A percentile compares a stretch with the other conserved stretches of the same genome.
Conservation (phyloP, 2,888 invertebrate species). For the Plebejus argus region DNA sequence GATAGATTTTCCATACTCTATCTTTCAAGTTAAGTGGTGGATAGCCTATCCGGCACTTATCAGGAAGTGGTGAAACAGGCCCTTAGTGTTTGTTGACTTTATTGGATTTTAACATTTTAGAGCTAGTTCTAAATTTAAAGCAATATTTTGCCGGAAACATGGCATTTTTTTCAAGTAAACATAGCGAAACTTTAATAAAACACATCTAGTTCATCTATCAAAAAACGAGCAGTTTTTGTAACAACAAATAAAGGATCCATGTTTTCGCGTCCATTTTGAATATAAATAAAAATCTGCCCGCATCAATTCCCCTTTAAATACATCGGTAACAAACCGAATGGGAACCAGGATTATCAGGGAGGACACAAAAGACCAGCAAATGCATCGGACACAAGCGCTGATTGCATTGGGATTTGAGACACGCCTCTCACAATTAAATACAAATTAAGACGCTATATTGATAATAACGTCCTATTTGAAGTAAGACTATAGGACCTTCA, state of each 20-base stretch:
- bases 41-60: too few species aligned
- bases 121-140: too few species aligned
- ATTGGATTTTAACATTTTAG: too few species aligned
- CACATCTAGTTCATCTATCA: neutral
- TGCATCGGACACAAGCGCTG: slow-evolving; percentile 37
- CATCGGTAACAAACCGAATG: slow-evolving; percentile 19
- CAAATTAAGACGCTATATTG: too few species aligned
- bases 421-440: slow-evolving; percentile 14
- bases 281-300: slow-evolving; percentile 9
- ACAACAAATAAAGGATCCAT: neutral
- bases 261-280: slow-evolving; percentile 11
- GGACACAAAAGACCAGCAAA: slow-evolving; percentile 37
- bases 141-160: too few species aligned
- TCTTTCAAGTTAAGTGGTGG: too few species aligned
- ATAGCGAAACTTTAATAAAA: neutral
- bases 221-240: neutral
- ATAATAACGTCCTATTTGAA: too few species aligned
- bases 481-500: too few species aligned
- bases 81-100: too few species aligned
- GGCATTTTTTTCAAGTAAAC: too few species aligned
- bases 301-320: slow-evolving; percentile 29
- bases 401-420: slow-evolving; percentile 41
- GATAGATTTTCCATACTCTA: too few species aligned
- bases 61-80: too few species aligned
- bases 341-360: slow-evolving; percentile 32